These are phyloP conservation scores for Hemichromis elongatus DNA, from an alignment of 2,113 vertebrate species.

Conservation along the genomic window DNA sequence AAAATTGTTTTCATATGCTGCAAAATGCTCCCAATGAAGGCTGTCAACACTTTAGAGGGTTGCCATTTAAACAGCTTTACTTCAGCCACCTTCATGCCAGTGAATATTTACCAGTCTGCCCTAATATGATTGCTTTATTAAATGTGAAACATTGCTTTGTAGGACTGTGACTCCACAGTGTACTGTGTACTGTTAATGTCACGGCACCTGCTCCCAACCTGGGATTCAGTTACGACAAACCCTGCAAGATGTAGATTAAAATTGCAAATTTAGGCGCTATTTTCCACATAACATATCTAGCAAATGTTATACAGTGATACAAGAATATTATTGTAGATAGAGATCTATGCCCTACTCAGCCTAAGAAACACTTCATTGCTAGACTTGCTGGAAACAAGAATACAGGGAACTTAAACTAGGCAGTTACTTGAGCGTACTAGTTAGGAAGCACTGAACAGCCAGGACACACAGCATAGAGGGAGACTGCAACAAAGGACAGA, in stretches of 20 bases:
- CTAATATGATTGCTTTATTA: background rate
- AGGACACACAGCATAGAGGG: background rate
- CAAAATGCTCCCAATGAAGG: background rate
- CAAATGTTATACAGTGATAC: background rate
- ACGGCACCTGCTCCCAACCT: background rate
- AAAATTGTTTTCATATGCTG: background rate
- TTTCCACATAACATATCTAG: background rate
- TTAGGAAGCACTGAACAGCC: background rate
- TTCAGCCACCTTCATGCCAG: background rate
- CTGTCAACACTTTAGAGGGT: background rate
- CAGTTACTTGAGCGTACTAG: background rate
- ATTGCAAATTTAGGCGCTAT: background rate
- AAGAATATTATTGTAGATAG: background rate
- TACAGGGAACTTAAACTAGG: background rate
- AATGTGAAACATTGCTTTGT: background rate
- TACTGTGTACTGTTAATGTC: background rate
- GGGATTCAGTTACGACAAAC: background rate
- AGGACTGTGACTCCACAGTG: background rate
- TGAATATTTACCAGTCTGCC: background rate
- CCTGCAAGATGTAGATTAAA: background rate
- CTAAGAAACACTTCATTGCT: background rate
- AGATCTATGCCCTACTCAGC: background rate
- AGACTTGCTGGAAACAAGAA: background rate
- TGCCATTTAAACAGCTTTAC: background rate
- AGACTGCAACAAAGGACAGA: background rate